Evolutionary conservation across 2,797 vertebrate genomes (phyloP).

Genomic region (Clarias pachynema): DNA sequence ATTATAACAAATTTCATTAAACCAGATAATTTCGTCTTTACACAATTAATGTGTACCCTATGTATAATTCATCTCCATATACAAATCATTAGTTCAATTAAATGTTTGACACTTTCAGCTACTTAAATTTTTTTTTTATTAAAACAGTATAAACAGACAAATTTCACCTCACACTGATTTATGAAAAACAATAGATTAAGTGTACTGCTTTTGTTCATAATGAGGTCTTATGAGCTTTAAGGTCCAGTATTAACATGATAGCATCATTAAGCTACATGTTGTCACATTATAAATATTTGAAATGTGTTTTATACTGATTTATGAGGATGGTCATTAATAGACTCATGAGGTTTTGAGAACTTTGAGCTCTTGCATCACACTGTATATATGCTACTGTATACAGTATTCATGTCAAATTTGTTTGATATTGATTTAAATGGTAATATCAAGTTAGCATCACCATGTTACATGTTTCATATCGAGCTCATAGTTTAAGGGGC

Average conservation of each 20-base stretch:
- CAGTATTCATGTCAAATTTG: too few relatives aligned
- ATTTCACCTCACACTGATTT: not conserved
- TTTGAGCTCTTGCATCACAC: too few relatives aligned
- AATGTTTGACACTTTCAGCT: not conserved
- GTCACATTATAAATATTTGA: not conserved
- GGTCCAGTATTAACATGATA: not conserved
- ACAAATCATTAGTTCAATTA: not conserved
- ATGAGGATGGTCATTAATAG: not conserved
- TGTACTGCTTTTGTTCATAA: not conserved
- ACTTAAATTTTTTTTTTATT: not conserved
- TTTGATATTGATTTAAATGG: too few relatives aligned
- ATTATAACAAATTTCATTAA: not conserved
- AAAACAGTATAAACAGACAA: not conserved
- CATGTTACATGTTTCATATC: not conserved
- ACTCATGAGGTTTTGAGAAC: not conserved
- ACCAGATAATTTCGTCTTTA: not conserved
- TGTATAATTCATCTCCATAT: not conserved
- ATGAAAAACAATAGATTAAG: not conserved
- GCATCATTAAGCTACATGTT: not conserved
- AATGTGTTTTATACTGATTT: not conserved
- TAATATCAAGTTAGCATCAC: not conserved
- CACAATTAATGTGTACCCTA: not conserved
- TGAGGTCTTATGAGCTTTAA: constrained; percentile 10
- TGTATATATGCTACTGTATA: too few relatives aligned
- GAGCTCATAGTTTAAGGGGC: too few relatives aligned